phyloP scores from a whole-genome alignment of 1,140 invertebrate genomes.

The Pseudomyrmex gracilis region DNA sequence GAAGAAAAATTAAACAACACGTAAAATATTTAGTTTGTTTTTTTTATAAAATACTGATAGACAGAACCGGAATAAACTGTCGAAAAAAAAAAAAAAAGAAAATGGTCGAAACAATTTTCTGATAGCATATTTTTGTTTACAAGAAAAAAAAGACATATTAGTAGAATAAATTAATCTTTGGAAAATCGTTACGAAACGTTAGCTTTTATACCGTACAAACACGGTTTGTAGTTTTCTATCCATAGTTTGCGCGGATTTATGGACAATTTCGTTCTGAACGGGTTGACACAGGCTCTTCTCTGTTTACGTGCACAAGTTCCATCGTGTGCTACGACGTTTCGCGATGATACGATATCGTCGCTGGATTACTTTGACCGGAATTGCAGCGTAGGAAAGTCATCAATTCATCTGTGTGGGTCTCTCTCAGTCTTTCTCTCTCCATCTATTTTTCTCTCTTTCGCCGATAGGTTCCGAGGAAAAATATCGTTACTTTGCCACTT shows the following conservation, averaged over 20 bases:
- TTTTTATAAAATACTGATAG: no score
- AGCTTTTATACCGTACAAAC: neutral
- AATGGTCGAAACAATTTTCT: neutral
- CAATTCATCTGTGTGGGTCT: constrained; percentile 18
- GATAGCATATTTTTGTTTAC: neutral
- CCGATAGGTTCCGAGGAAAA: neutral
- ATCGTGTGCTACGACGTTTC: neutral
- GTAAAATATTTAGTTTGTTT: no score
- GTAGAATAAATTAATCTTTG: neutral
- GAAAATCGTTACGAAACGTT: neutral
- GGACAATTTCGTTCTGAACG: neutral
- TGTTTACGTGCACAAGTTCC: neutral
- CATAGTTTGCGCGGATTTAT: neutral
- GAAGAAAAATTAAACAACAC: no score
- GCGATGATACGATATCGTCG: neutral
- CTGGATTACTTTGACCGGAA: constrained; percentile 26
- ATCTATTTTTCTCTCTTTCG: neutral
- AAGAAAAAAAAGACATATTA: neutral
- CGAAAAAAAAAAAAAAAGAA: no score
- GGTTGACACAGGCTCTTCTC: neutral
- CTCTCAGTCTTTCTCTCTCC: no score
- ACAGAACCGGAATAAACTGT: no score
- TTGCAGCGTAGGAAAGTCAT: neutral
- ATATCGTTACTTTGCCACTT: neutral
- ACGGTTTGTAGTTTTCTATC: neutral